These are phyloP conservation scores for Nasonia longicornis DNA, from an alignment of 1,140 invertebrate species.

Conservation along the genomic window DNA sequence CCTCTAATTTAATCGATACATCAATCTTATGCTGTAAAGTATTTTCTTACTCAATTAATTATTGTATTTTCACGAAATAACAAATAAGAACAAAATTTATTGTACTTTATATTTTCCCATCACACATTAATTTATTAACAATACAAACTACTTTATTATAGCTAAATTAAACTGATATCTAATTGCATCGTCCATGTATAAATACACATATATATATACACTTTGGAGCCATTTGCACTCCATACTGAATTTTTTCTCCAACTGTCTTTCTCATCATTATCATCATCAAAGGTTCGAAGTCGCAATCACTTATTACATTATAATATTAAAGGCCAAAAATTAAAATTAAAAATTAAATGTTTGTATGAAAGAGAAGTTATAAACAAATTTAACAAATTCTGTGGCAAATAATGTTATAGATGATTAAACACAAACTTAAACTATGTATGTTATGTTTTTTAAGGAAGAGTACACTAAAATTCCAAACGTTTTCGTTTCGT, in stretches of 20 bases:
- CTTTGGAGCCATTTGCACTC: background rate
- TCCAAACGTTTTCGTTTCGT: too few species aligned
- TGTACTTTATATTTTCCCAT: constrained; percentile 29
- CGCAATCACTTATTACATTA: too few species aligned
- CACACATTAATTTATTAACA: constrained; percentile 29
- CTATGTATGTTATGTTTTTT: too few species aligned
- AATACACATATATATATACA: constrained; percentile 25
- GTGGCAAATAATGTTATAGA: too few species aligned
- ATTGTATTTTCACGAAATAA: constrained; percentile 7
- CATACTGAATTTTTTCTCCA: background rate
- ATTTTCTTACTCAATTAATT: constrained; percentile 1
- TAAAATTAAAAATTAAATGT: background rate
- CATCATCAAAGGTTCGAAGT: background rate
- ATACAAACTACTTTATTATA: constrained; percentile 21
- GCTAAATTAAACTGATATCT: constrained; percentile 25
- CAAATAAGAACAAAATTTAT: constrained; percentile 10
- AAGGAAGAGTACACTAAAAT: too few species aligned
- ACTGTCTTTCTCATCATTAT: background rate
- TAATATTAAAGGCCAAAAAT: background rate
- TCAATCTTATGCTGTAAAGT: constrained; percentile 13
- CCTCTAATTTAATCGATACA: background rate
- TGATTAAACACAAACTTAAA: too few species aligned
- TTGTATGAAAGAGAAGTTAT: background rate
- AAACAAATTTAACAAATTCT: constrained; percentile 23
- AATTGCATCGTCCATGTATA: constrained; percentile 3